Evolutionary conservation across 1,140 invertebrate genomes (phyloP), one percentile per base, ranked within the genome.

Genomic region (Drosophila mayri): DNA sequence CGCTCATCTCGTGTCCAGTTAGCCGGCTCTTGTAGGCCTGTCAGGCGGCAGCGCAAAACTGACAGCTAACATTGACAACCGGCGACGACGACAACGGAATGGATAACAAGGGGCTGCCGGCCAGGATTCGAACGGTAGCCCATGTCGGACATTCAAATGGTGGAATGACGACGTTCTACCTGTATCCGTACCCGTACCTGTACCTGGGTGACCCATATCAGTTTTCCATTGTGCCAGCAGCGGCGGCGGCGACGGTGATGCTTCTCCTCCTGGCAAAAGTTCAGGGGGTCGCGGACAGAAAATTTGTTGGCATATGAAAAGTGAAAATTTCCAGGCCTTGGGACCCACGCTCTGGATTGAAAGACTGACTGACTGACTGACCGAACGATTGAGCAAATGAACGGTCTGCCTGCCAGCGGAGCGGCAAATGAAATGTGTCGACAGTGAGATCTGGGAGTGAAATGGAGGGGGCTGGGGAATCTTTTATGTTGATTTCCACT

Each of bases 61-160:
- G 84, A 87, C 84, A 90, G 84, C 80, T 85, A 87, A 87, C 84
- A 87, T 88, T 88, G 84, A 87, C 83, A 88, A 82, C 75, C 52
- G 49, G 49, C 59, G 52, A 20, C 54, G 64, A 80, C 70, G 54
- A 60, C 73, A 62, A 60, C 73, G 49, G 67, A 71, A 54, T 72
- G 67, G 70, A 32, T 60, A 72, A 72, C 70, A 72, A 73, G 70
- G 44, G 44, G 54, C 67, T 41, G 55, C 68, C 20, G 63, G 22
- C 65, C 43, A 50, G 70, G 66, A 63, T 59, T 55, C 50, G 18
- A 55, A 84, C 84, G 80, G 85, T 87, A 90, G 85, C 73, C 65
- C 64, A 80, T 87, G 80, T 87, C 66, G 54, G 64, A 68, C 85
- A 88, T 90, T 87, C 85, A 87, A 88, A 87, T 87, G 83, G 80